These are phyloP conservation scores for Eufriesea mexicana DNA, from an alignment of 1,140 invertebrate species.

Conservation along the genomic window DNA sequence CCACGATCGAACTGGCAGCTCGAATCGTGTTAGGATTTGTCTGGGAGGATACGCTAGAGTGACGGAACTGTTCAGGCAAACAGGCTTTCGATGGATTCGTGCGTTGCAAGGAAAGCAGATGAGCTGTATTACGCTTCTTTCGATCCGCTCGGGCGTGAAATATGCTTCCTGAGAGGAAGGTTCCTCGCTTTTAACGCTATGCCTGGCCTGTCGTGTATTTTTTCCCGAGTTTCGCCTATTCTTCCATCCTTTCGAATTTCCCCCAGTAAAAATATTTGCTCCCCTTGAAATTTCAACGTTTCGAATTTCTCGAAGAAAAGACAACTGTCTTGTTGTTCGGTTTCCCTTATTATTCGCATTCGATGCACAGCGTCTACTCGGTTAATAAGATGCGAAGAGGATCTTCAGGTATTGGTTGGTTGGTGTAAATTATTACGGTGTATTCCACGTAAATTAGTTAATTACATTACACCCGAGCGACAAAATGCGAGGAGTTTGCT, in stretches of 20 bases:
- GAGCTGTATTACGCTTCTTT: not conserved
- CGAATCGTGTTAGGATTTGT: slow-evolving; percentile 1
- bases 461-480: not conserved
- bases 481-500: not conserved
- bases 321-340: not conserved
- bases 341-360: not conserved
- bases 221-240: not conserved
- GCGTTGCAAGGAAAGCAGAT: not conserved
- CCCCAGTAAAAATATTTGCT: not conserved
- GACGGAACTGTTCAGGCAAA: not conserved
- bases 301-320: no score
- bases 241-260: not conserved
- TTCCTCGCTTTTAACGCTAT: not conserved
- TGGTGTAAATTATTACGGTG: not conserved
- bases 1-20: not conserved
- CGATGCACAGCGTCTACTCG: not conserved
- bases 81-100: not conserved
- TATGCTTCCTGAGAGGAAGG: not conserved
- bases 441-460: not conserved
- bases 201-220: no score
- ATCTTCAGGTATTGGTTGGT: not conserved
- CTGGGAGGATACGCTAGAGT: not conserved
- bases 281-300: no score
- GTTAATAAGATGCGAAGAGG: not conserved
- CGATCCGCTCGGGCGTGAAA: not conserved